phyloP scores from a whole-genome alignment of 2,888 invertebrate genomes.

The Schizotus pectinicornis region DNA sequence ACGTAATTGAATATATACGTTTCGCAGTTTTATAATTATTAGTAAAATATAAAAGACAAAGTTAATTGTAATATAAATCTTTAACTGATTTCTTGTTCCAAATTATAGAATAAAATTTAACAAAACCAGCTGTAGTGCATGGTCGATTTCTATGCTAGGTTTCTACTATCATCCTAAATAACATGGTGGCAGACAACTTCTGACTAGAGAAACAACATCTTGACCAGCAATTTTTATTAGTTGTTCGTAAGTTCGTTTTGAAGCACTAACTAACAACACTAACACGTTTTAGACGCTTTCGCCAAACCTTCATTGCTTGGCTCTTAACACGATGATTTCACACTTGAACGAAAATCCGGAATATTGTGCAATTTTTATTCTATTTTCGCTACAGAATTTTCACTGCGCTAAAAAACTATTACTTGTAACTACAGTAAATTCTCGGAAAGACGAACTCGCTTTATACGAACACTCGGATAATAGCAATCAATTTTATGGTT shows the following conservation, averaged over 20 bases:
- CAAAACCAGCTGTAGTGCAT: conserved; percentile 10
- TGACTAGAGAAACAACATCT: conserved; percentile 41
- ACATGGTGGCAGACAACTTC: conserved; percentile 47
- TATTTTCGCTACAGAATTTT: too few species aligned
- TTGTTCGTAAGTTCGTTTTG: conserved; percentile 44
- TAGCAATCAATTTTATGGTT: too few species aligned
- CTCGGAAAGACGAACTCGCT: too few species aligned
- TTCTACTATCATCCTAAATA: conserved; percentile 44
- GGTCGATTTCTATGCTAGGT: conserved; percentile 37
- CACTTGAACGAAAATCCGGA: too few species aligned
- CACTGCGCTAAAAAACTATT: background rate
- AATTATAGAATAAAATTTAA: background rate
- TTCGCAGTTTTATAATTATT: background rate
- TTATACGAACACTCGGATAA: too few species aligned
- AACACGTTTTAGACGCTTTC: conserved; percentile 1
- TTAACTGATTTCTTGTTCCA: background rate
- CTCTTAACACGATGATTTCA: too few species aligned
- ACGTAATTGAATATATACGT: conserved; percentile 20
- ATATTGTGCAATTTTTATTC: too few species aligned
- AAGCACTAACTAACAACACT: conserved; percentile 26
- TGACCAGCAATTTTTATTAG: conserved; percentile 39
- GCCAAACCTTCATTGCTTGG: background rate
- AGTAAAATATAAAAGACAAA: background rate
- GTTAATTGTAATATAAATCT: background rate
- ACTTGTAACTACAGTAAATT: too few species aligned